These are phyloP conservation scores for Anneissia japonica DNA, from an alignment of 35 echinoderm and acorn worm species.

Conservation along the genomic window DNA sequence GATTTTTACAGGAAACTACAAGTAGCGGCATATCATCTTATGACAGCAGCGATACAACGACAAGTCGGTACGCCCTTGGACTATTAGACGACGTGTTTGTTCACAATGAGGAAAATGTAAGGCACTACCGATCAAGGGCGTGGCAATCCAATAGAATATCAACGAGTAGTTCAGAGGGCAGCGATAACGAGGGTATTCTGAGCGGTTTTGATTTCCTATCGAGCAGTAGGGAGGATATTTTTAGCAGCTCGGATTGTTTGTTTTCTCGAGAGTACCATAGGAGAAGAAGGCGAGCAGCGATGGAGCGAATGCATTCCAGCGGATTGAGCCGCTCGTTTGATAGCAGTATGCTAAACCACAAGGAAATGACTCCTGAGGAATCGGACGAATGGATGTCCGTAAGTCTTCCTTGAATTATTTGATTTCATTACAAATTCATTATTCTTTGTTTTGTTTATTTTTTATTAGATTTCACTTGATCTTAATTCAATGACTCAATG, in stretches of 20 bases:
- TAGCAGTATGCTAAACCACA: not conserved
- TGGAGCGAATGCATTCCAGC: not conserved
- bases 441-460: too few species aligned
- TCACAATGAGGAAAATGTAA: not conserved
- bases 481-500: too few species aligned
- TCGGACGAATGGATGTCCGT: not conserved
- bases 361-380: not conserved
- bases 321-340: not conserved
- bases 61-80: not conserved
- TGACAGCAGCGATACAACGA: not conserved
- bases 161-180: not conserved
- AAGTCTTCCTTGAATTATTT: too few species aligned
- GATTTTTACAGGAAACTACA: not conserved
- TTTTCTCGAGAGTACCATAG: not conserved
- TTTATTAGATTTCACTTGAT: too few species aligned
- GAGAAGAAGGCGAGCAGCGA: not conserved
- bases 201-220: not conserved
- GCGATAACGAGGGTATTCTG: not conserved
- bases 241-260: not conserved
- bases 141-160: not conserved
- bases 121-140: not conserved
- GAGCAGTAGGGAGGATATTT: not conserved
- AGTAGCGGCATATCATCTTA: not conserved
- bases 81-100: not conserved
- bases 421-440: too few species aligned